Evolutionary conservation across 1,140 invertebrate species (phyloP).

Genomic region (Seison nebaliae): DNA sequence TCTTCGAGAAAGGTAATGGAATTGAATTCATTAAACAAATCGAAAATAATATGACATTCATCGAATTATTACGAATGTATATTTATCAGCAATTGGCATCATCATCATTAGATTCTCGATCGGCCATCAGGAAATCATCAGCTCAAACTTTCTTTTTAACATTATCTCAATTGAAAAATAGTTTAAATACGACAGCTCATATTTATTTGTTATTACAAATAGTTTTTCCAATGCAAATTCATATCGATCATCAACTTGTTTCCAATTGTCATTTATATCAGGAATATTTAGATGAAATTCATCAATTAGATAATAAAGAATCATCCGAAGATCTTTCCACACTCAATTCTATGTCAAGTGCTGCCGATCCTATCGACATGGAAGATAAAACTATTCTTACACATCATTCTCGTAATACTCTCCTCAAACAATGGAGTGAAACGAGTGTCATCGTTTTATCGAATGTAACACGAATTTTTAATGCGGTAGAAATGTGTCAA

Average conservation of each 20-base stretch:
- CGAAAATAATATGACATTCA: conserved; percentile 36
- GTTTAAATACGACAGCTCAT: too few relatives aligned
- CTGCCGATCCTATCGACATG: conserved; percentile 13
- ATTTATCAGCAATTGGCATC: conserved; percentile 62
- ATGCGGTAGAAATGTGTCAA: too few relatives aligned
- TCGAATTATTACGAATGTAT: conserved; percentile 81
- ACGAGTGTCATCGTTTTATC: conserved; percentile 56
- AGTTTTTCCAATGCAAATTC: conserved; percentile 42
- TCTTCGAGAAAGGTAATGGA: conserved; percentile 1
- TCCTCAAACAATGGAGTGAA: conserved; percentile 97
- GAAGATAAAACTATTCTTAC: conserved; percentile 66
- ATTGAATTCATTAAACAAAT: conserved; percentile 10
- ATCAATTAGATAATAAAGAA: conserved; percentile 57
- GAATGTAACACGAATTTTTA: conserved; percentile 51
- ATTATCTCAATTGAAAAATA: too few relatives aligned
- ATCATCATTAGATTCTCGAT: conserved; percentile 69
- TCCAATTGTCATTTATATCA: too few relatives aligned
- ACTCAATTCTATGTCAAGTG: neutral
- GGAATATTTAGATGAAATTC: conserved; percentile 72
- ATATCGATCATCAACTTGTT: conserved; percentile 46
- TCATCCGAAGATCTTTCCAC: conserved; percentile 73
- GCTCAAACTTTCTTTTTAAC: conserved; percentile 92
- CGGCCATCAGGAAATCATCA: conserved; percentile 83
- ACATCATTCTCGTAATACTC: conserved; percentile 89
- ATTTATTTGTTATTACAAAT: conserved; percentile 58